Percentiles rank a stretch among this genome's conserved stretches.
Conservation (phyloP, 2,888 invertebrate species). For the Liopterus haemorrhoidalis region DNA sequence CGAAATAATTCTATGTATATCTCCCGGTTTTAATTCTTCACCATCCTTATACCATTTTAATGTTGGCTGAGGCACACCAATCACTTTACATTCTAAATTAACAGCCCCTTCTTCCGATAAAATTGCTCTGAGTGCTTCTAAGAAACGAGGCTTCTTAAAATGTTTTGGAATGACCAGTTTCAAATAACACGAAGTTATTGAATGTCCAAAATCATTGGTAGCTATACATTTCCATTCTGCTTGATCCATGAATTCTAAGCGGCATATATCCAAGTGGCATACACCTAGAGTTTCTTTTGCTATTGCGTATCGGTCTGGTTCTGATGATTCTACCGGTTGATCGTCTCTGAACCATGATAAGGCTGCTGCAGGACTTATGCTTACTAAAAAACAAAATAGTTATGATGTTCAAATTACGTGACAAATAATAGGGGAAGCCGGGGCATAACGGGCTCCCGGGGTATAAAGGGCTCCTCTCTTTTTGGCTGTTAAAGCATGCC, state of each 20-base stretch:
- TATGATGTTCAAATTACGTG: conserved; percentile 1
- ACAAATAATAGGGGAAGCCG: too few relatives aligned
- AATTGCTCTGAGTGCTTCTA: conserved; percentile 78
- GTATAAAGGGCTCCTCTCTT: too few relatives aligned
- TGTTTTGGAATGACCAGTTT: conserved; percentile 79
- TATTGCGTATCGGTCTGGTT: conserved; percentile 60
- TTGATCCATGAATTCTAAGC: conserved; percentile 76
- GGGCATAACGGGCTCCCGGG: too few relatives aligned
- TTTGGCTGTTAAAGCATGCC: too few relatives aligned
- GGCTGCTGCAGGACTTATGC: conserved; percentile 71
- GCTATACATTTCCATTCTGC: conserved; percentile 91
- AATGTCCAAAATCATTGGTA: conserved; percentile 82
- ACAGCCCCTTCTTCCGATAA: conserved; percentile 85
- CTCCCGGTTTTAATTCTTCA: conserved; percentile 80
- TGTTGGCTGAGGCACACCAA: conserved; percentile 84
- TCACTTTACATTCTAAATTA: conserved; percentile 87
- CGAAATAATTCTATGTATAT: conserved; percentile 84
- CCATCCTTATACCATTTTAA: conserved; percentile 92
- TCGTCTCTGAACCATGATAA: conserved; percentile 87
- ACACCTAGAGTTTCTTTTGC: conserved; percentile 64
- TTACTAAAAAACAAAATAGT: conserved; percentile 51
- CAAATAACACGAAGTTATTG: conserved; percentile 79
- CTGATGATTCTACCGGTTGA: conserved; percentile 61
- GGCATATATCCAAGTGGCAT: conserved; percentile 66
- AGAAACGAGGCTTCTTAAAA: conserved; percentile 80